phyloP scores from a whole-genome alignment of 1,140 invertebrate genomes.

The Megalonaias nervosa region DNA sequence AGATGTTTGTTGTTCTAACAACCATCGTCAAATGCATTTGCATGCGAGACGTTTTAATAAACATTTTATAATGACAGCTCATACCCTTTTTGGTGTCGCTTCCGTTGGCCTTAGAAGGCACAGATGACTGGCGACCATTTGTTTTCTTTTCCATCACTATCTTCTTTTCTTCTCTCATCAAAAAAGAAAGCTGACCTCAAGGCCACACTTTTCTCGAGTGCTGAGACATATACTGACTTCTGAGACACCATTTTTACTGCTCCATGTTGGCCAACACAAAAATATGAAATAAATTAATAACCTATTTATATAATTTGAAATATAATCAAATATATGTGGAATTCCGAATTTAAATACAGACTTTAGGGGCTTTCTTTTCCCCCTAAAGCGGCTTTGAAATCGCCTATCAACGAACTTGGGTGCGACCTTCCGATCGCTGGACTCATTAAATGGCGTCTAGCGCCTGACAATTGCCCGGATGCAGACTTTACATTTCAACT shows the following conservation, averaged over 20 bases:
- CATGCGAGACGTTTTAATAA: background rate
- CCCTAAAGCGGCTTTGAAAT: background rate
- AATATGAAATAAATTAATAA: slow-evolving; percentile 11
- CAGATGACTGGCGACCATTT: slow-evolving; percentile 15
- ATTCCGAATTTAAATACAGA: background rate
- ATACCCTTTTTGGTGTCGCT: slow-evolving; percentile 22
- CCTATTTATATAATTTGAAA: background rate
- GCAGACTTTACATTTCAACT: no score
- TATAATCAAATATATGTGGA: background rate
- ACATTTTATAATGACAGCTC: background rate
- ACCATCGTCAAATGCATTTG: no score
- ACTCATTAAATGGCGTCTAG: background rate
- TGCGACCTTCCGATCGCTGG: slow-evolving; percentile 8
- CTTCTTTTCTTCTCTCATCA: slow-evolving; percentile 25
- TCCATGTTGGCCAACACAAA: slow-evolving; percentile 24
- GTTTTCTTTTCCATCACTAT: slow-evolving; percentile 23
- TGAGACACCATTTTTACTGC: slow-evolving; percentile 31
- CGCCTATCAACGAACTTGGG: background rate
- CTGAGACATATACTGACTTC: background rate
- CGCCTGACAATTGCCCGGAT: slow-evolving; percentile 13
- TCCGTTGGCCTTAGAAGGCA: slow-evolving; percentile 13
- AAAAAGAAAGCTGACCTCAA: slow-evolving; percentile 14
- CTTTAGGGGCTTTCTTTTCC: slow-evolving; percentile 1
- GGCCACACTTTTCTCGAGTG: slow-evolving; percentile 7
- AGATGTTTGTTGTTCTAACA: no score